Base-by-base conservation (phyloP, 1,140 invertebrate species). In the Aphidius gifuensis region DNA sequence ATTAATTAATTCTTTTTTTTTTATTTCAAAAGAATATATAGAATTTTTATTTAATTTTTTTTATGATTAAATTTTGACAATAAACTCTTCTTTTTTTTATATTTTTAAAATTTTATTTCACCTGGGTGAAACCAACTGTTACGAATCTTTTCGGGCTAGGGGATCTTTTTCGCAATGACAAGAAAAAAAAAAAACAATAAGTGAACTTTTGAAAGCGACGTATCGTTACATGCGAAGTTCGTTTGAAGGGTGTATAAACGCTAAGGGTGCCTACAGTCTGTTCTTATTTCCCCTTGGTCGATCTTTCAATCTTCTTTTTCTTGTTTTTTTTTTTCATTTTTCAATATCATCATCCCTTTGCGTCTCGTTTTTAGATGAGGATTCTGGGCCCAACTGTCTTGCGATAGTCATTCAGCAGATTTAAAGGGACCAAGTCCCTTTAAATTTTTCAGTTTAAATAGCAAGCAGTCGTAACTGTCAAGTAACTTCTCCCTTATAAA, bases 131-230 rank as follows among this genome's bases (percentile, higher is more conserved):
- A 23, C 23, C 23, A 23, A 23, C 23, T 23, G 23, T 23, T 23
- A 23, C 23, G 23, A 23, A 23, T 23, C 23, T 23, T 23, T 23
- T 23, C 23, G 23, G 23, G 23, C 23, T 44, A 42, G 49, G 58
- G 58, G 58, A 53, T 55, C 47, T 57, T 62, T 62, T 59, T 49
- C 45, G 62, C 62, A 54, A 64, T 38, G 38, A 51, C 32, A 47
- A 57, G 32, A 53, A 55, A 60, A 40, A 49, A 53, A 60, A 60
- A 60, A 49, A 58, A 59, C 16, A 60, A 38, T 38, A 38, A 39
- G 49, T 50, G 58, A 51, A 40, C 5, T 23, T 55, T 44, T 54
- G 60, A 64, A 53, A 45, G n/a, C n/a, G 23, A 40, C 16, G 50
- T 49, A 44, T 57, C 44, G 47, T 44, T 39, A 38, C 23, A 23